Base-by-base conservation (phyloP, 2,113 vertebrate genomes). In the Oxyruncus cristatus region DNA sequence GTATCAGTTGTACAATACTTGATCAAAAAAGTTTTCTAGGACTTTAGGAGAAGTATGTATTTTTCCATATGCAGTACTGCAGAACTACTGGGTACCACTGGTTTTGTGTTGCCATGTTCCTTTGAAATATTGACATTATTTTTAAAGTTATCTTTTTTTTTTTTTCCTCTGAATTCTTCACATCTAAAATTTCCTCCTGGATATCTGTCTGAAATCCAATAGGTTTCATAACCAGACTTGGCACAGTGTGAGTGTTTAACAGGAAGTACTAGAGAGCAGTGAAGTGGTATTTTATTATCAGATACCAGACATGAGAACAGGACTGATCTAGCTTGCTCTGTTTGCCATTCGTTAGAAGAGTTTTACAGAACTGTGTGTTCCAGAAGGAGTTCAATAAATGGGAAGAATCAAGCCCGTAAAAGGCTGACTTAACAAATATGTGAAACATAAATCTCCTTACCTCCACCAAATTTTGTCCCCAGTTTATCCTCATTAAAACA, bases 201-300 rank as follows among this genome's bases (percentile, higher is more conserved):
- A 52, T 18, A 44, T 52, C 24, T 56, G 8, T 22, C 18, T 9
- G 65, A 85, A 92, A 37, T 53, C 58, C 28, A 75, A 2, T 2
- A 59, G 2, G 2, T 71, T 83, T 83, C 27, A 13, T 33, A 52
- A 10, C 18, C 67, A 76, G 7, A 39, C 12, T 42, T 77, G 41
- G 7, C 6, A 71, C 2, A 0, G 4, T 3, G 2, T 27, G 8
- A 0, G 0, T 53, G 15, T n/a, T 35, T 46, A 65, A 20, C 6
- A n/a, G 10, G 24, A 82, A 56, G 3, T 78, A 39, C 14, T 21
- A 44, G 24, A 55, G 10, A 68, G 16, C 15, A 35, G 13, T 37
- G 22, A 49, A 9, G 4, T 67, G 11, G 3, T 27, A 47, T 85
- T 82, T 82, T 78, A 46, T 39, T 52, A 39, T 19, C 41, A 66